Evolutionary conservation across 2,888 invertebrate species (phyloP), one percentile per base, ranked within the genome.

Genomic region (Leptura quadrifasciata): DNA sequence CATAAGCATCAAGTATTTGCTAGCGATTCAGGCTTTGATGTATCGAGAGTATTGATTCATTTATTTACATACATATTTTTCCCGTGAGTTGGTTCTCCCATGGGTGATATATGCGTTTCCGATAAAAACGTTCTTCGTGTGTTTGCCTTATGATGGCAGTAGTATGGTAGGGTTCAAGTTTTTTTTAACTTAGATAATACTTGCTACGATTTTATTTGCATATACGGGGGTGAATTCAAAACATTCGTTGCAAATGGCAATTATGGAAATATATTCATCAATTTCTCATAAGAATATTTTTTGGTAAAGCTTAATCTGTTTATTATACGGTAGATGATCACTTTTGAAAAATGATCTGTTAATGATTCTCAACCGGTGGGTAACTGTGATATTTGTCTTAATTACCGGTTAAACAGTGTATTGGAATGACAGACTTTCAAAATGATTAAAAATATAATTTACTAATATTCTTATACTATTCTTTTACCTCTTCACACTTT

Each of bases 51-150:
- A 80, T 80, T 77, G 79, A 79, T 80, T 76, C 76, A 78, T 79
- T 78, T 77, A 80, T 80, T 79, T 77, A 78, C 79, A 80, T 80
- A 80, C 79, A 79, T 80, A 79, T 80, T 80, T 80, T 79, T 76
- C 79, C 74, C 79, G 75, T 74, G 75, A 76, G 77, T 76, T 72
- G 70, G 74, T 79, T 76, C 63, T 79, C 79, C 76, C 79, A 72
- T 76, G 80, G 77, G 75, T 79, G 80, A 79, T 79, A 74, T 79
- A 77, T 75, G 77, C 70, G 73, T 74, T 79, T 67, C 60, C 70
- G 77, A 77, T 77, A 76, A 77, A 77, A 77, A 77, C 71, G 69
- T 20, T 73, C 75, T 75, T 60, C 63, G 73, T 73, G 61, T 72
- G 79, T 75, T 72, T 73, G 74, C 71, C 61, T 70, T 63, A 63